phyloP scores from a whole-genome alignment of 2,113 vertebrate species.

The Odobenus rosmarus region DNA sequence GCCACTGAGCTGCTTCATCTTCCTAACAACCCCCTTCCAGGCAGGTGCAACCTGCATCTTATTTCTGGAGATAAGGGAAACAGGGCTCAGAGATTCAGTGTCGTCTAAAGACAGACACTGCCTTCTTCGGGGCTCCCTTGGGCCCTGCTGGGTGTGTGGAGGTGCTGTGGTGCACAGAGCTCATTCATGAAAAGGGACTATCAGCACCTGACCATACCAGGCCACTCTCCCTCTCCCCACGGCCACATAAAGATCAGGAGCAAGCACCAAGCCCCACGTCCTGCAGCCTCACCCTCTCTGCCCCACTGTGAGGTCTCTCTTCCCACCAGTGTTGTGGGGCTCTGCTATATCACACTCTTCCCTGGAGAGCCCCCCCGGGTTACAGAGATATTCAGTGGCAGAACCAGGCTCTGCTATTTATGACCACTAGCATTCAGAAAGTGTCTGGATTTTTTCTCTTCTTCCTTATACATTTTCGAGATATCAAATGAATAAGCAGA shows the following conservation, averaged over 20 bases:
- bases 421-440: neutral
- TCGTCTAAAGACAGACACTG: neutral
- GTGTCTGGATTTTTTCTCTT: neutral
- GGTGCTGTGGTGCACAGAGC: rapidly evolving
- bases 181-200: neutral
- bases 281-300: neutral
- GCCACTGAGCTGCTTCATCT: neutral
- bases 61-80: neutral
- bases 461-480: neutral
- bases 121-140: neutral
- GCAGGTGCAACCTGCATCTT: neutral
- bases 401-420: neutral
- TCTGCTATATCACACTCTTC: neutral
- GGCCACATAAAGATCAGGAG: neutral
- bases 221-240: neutral
- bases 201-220: neutral
- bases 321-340: neutral
- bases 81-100: neutral
- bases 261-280: neutral
- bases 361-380: neutral
- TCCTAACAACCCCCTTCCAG: neutral
- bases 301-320: neutral
- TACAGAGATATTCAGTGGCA: neutral
- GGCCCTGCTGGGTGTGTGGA: neutral
- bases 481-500: neutral